Percentiles rank a stretch among this genome's conserved stretches.
Conservation (phyloP, 2,113 vertebrate genomes). For the Neogale vison region DNA sequence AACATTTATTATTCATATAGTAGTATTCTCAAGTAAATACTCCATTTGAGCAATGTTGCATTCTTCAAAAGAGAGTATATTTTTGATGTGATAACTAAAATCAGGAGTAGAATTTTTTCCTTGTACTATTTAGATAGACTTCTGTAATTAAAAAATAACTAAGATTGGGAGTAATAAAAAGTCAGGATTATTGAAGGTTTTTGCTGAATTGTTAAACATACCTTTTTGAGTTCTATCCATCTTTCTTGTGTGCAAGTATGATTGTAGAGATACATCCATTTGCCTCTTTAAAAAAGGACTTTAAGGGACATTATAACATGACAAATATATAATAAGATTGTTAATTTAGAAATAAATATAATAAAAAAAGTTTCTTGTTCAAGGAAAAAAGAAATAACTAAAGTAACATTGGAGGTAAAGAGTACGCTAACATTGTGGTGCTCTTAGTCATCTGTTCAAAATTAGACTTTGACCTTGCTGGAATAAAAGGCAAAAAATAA, state of each 20-base stretch:
- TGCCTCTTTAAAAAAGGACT: not conserved
- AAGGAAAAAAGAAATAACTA: too few species aligned
- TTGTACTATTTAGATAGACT: not conserved
- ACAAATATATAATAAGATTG: not conserved
- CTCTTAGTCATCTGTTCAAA: not conserved
- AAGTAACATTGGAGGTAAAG: not conserved
- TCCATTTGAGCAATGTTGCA: not conserved
- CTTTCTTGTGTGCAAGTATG: not conserved
- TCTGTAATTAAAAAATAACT: not conserved
- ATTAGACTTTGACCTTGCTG: not conserved
- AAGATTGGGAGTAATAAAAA: not conserved
- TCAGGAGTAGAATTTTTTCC: not conserved
- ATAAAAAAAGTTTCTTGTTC: too few species aligned
- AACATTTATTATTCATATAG: not conserved
- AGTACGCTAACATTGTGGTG: not conserved
- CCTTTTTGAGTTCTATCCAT: not conserved
- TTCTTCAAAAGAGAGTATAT: not conserved
- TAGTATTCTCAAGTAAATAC: conserved; percentile 13
- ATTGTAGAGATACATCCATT: not conserved
- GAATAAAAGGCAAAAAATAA: not conserved
- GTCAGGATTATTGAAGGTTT: not conserved
- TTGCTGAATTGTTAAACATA: not conserved
- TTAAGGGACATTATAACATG: not conserved
- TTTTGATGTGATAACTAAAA: not conserved
- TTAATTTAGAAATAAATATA: not conserved